phyloP scores from a whole-genome alignment of 2,888 invertebrate genomes.

The Drosophila nr. fundita region DNA sequence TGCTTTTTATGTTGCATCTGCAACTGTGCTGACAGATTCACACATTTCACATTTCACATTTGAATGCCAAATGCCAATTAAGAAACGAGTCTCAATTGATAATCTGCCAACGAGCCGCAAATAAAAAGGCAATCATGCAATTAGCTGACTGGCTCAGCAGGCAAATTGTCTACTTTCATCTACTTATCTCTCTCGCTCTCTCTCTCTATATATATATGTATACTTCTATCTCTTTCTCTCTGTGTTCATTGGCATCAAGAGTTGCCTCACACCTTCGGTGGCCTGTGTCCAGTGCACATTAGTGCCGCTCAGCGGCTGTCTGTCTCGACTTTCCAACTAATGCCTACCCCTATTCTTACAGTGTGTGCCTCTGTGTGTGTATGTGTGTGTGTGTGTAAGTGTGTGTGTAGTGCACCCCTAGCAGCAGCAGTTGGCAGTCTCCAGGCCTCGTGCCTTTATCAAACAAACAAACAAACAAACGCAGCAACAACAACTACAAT shows the following conservation, averaged over 20 bases:
- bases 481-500: constrained; percentile 39
- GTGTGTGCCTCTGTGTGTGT: constrained; percentile 2
- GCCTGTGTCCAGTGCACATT: constrained; percentile 50
- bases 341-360: constrained; percentile 1
- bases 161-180: constrained; percentile 6
- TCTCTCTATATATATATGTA: background rate
- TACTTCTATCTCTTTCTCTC: background rate
- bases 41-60: constrained; percentile 16
- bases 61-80: constrained; percentile 22
- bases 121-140: constrained; percentile 10
- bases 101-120: constrained; percentile 19
- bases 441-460: constrained; percentile 34
- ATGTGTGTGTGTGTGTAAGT: constrained; percentile 5
- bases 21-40: constrained; percentile 20
- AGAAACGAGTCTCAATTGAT: constrained; percentile 59
- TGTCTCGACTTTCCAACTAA: constrained; percentile 49
- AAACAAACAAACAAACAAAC: constrained; percentile 27
- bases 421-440: constrained; percentile 22
- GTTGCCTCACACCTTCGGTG: constrained; percentile 7
- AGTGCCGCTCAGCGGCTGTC: constrained; percentile 60
- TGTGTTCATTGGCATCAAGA: constrained; percentile 12
- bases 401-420: background rate
- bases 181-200: background rate
- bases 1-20: constrained; percentile 9
- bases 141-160: constrained; percentile 21